phyloP scores from a whole-genome alignment of 2,888 invertebrate genomes.

The Megalurothrips usitatus region DNA sequence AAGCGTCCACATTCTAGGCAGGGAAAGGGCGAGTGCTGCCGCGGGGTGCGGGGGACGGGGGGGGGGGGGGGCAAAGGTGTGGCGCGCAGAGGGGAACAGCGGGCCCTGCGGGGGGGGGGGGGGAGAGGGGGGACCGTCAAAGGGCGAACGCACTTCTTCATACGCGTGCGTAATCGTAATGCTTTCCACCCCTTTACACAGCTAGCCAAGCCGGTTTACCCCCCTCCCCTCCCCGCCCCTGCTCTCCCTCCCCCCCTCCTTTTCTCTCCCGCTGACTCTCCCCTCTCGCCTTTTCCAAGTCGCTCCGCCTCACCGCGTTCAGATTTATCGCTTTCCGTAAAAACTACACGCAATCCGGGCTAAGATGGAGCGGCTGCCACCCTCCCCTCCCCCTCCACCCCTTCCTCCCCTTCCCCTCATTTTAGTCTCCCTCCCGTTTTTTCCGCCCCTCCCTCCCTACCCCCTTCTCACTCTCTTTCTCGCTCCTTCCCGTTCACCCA shows the following conservation, averaged over 20 bases:
- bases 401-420: not conserved
- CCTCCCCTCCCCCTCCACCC: not conserved
- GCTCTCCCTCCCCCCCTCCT: not conserved
- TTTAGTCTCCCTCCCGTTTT: not conserved
- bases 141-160: not conserved
- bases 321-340: slow-evolving; percentile 26
- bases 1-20: no score
- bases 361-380: not conserved
- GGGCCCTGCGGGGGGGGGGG: no score
- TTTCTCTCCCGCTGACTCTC: not conserved
- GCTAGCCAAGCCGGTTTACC: not conserved
- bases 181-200: not conserved
- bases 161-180: not conserved
- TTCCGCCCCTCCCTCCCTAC: not conserved
- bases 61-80: no score
- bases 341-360: slow-evolving; percentile 24
- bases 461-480: not conserved
- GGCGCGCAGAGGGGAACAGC: no score
- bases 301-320: slow-evolving; percentile 6
- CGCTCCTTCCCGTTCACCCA: not conserved
- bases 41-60: no score
- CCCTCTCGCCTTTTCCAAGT: slow-evolving; percentile 1
- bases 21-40: no score
- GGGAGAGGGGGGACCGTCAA: no score
- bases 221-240: not conserved